Evolutionary conservation across 2,113 vertebrate genomes (phyloP).

Genomic region (Alligator sinensis): DNA sequence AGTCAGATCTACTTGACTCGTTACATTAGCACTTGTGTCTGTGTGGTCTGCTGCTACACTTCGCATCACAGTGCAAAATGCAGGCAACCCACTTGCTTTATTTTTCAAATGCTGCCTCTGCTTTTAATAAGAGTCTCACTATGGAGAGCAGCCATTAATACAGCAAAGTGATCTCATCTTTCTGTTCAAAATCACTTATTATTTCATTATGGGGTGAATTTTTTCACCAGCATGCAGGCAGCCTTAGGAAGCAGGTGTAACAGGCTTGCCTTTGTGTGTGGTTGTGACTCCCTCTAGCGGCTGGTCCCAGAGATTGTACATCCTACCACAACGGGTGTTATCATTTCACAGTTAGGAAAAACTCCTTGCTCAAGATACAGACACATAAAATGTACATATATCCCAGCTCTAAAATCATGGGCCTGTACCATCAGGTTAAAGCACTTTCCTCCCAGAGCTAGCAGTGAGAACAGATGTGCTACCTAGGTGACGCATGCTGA

Average conservation of each 20-base stretch:
- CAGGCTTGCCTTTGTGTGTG: not conserved
- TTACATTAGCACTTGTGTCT: constrained; percentile 41
- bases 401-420: not conserved
- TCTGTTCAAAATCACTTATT: not conserved
- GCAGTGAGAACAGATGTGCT: not conserved
- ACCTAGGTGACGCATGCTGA: not conserved
- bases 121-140: not conserved
- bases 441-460: not conserved
- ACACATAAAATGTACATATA: not conserved
- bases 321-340: not conserved
- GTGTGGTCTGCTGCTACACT: constrained; percentile 37
- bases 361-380: not conserved
- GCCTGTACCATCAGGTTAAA: rapidly evolving
- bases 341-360: not conserved
- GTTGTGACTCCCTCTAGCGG: not conserved
- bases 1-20: constrained; percentile 45
- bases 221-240: constrained; percentile 10
- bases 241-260: not conserved
- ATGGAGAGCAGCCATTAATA: constrained; percentile 40
- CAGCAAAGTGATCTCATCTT: not conserved
- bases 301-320: not conserved
- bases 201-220: not conserved
- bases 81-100: constrained; percentile 1
- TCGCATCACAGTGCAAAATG: constrained; percentile 61
- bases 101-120: constrained; percentile 37